Evolutionary conservation across 2,797 vertebrate genomes (phyloP), one percentile per base, ranked within the genome.

Genomic region (Leuciscus waleckii): DNA sequence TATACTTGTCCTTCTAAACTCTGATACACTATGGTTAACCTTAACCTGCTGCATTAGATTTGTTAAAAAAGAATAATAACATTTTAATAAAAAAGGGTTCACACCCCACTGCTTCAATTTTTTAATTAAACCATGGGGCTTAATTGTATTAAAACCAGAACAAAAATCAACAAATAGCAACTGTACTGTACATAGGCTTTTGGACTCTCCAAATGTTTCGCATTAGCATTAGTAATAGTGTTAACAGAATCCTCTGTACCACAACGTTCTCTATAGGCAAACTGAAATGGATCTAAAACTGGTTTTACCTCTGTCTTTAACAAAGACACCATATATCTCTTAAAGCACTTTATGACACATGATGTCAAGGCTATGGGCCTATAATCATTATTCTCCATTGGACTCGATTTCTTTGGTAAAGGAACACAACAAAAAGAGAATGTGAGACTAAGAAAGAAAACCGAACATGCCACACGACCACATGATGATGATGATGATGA

Each of bases 371-470:
- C 63, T 32, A 32, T 32, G 29, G 26, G 26, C 69, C 39, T 26
- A n/a, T n/a, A 26, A 43, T 43, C 23, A 26, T 71, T 8, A n/a
- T 71, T 26, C 39, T 41, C 23, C 21, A 41, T 14, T 71, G 69
- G 69, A 71, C 23, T 26, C 14, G 0, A 14, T 46, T n/a, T 71
- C 7, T 46, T 26, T 43, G 13, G 41, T 29, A 29, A n/a, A 46
- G n/a, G 41, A 26, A 43, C 11, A 46, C 46, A 68, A n/a, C 21
- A 49, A 61, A 54, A 39, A 71, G 11, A 81, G 82, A 37, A 17
- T 43, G 3, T 43, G 2, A 86, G 29, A 35, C 4, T 32, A 51
- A 70, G 74, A 83, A 54, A 82, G 13, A 69, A 35, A 69, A 51
- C 29, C 37, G 9, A 79, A 65, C 8, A 83, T 3, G 26, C 7